Evolutionary conservation across 2,888 invertebrate genomes (phyloP).

Genomic region (Drosophila affinis): DNA sequence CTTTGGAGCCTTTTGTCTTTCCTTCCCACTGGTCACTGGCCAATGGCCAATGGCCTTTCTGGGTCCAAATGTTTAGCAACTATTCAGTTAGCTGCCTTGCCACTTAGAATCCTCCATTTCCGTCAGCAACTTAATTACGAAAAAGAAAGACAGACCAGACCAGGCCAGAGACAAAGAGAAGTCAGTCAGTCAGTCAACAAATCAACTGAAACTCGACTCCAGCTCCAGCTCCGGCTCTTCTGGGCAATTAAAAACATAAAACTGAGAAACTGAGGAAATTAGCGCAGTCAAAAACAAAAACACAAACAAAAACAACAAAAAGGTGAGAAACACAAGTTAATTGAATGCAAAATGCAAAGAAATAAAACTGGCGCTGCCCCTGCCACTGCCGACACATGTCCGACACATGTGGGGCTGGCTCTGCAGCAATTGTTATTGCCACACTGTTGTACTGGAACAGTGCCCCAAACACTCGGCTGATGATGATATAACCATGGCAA

Average conservation of each 20-base stretch:
- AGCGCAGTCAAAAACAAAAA: conserved; percentile 38
- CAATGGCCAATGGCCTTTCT: conserved; percentile 51
- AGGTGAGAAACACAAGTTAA: conserved; percentile 75
- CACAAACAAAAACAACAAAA: conserved; percentile 10
- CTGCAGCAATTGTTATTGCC: conserved; percentile 48
- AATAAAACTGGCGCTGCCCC: conserved; percentile 42
- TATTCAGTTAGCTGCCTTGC: conserved; percentile 34
- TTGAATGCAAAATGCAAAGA: conserved; percentile 71
- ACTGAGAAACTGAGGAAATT: conserved; percentile 59
- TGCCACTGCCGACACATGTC: conserved; percentile 55
- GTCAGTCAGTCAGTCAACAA: conserved; percentile 20
- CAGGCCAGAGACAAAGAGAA: conserved; percentile 33
- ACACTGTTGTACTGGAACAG: conserved; percentile 1
- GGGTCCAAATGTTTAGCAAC: conserved; percentile 70
- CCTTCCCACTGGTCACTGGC: conserved; percentile 43
- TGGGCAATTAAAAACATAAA: conserved; percentile 57
- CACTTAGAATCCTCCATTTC: conserved; percentile 58
- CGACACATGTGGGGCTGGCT: conserved; percentile 41
- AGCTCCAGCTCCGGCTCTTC: conserved; percentile 14
- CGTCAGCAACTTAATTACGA: conserved; percentile 61
- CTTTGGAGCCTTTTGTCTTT: conserved; percentile 45
- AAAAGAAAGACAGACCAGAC: conserved; percentile 47
- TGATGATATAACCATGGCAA: conserved; percentile 56
- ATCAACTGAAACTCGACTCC: conserved; percentile 35
- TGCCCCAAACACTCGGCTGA: conserved; percentile 37